These are phyloP conservation scores for Hozukius guyotensis DNA, from an alignment of 2,797 vertebrate genomes.

Conservation along the genomic window DNA sequence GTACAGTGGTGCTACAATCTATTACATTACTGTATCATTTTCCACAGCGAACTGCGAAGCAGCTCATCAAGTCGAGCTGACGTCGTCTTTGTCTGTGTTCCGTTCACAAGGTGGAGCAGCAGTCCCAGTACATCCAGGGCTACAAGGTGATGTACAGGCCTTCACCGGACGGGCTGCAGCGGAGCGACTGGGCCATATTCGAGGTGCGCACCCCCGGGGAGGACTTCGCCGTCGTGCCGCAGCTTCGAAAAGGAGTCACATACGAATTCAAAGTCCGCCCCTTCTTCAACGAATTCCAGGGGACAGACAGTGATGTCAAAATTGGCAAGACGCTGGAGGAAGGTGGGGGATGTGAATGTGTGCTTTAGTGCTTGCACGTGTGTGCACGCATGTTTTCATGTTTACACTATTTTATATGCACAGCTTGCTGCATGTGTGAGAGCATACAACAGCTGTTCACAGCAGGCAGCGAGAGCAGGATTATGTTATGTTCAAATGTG, in stretches of 20 bases:
- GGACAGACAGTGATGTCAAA: constrained; percentile 98
- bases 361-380: constrained; percentile 45
- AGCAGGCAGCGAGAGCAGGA: constrained; percentile 50
- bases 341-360: constrained; percentile 81
- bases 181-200: constrained; percentile 92
- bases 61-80: constrained; percentile 48
- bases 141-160: constrained; percentile 96
- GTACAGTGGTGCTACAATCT: constrained; percentile 18
- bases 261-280: constrained; percentile 98
- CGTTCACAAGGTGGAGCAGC: constrained; percentile 92
- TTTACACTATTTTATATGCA: constrained; percentile 68
- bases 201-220: constrained; percentile 94
- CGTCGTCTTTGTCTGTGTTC: constrained; percentile 8
- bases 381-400: constrained; percentile 61
- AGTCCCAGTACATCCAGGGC: constrained; percentile 97
- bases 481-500: constrained; percentile 65
- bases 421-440: constrained; percentile 59
- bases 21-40: constrained; percentile 19
- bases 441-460: constrained; percentile 71
- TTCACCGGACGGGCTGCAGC: constrained; percentile 80
- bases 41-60: not conserved
- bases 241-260: constrained; percentile 93
- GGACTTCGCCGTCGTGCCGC: constrained; percentile 90
- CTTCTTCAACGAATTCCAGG: constrained; percentile 99
- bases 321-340: constrained; percentile 96